Evolutionary conservation across 2,888 invertebrate genomes (phyloP).

Genomic region (Dione juno): DNA sequence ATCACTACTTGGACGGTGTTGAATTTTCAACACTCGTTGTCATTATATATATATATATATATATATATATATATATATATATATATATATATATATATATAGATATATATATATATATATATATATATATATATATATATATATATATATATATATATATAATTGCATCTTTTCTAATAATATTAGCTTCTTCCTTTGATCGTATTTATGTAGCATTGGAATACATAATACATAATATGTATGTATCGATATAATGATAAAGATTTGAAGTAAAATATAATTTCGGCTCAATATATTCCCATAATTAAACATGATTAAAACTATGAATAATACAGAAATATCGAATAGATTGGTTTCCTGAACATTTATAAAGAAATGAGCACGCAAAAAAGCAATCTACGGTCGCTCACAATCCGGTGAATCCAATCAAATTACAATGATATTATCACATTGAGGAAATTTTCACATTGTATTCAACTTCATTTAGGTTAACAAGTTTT

Average conservation of each 20-base stretch:
- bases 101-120: too few species aligned
- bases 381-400: slow-evolving; percentile 38
- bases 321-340: slow-evolving; percentile 27
- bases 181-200: too few species aligned
- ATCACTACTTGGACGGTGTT: too few species aligned
- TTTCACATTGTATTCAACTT: slow-evolving; percentile 30
- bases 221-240: too few species aligned
- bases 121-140: too few species aligned
- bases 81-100: too few species aligned
- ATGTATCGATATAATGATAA: not conserved
- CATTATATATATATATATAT: too few species aligned
- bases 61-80: too few species aligned
- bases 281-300: not conserved
- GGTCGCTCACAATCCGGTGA: slow-evolving; percentile 34
- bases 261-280: not conserved
- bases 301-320: not conserved
- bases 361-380: slow-evolving; percentile 34
- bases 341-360: slow-evolving; percentile 24
- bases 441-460: slow-evolving; percentile 34
- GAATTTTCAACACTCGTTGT: too few species aligned
- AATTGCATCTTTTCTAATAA: too few species aligned
- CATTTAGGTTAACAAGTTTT: slow-evolving; percentile 16
- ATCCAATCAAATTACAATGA: slow-evolving; percentile 38
- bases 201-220: too few species aligned
- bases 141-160: too few species aligned